Evolutionary conservation across 2,888 invertebrate genomes (phyloP), one percentile per base, ranked within the genome.

Genomic region (Andrena bicolor): DNA sequence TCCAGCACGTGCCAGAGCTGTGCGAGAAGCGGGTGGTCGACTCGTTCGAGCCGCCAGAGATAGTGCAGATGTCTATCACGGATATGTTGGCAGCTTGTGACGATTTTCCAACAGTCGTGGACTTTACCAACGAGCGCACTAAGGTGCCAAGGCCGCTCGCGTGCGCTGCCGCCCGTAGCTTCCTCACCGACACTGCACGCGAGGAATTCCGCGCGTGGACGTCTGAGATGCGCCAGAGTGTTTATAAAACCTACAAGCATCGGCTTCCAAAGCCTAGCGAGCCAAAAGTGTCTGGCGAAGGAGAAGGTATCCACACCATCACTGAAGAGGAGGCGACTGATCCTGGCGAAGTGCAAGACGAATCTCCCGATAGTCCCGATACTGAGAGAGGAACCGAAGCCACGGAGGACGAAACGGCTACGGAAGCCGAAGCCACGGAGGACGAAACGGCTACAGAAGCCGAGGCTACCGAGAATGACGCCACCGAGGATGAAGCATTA

Each of bases 51-150:
- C 61, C 77, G 8, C 60, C 2, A 13, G 20, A 66, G 8, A 8
- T 70, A 0, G 5, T 70, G n/a, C 51, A 35, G 60, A 73, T 74
- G 68, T 82, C 86, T 16, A 73, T 87, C 30, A 79, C 68, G 0
- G 89, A 90, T 0, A 60, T 86, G 2, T 32, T 89, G 28, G 72
- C 80, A 13, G 68, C 61, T 5, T 86, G 89, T 13, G 84, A 90
- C 49, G 86, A 89, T 66, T 92, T 92, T 86, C 92, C 92, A 0
- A 86, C 74, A 61, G 80, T 84, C 0, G 69, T 92, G 2, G 91
- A 92, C 68, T 91, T 92, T 13, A 75, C 72, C 10, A 76, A 73
- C 8, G 20, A 69, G 13, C 60, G n/a, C 5, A 23, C 13, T 3
- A 5, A 41, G 0, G 2, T 28, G 6, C 8, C 71, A 1, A 78